These are phyloP conservation scores for Ooceraea biroi DNA, from an alignment of 1,140 invertebrate species.

Conservation along the genomic window DNA sequence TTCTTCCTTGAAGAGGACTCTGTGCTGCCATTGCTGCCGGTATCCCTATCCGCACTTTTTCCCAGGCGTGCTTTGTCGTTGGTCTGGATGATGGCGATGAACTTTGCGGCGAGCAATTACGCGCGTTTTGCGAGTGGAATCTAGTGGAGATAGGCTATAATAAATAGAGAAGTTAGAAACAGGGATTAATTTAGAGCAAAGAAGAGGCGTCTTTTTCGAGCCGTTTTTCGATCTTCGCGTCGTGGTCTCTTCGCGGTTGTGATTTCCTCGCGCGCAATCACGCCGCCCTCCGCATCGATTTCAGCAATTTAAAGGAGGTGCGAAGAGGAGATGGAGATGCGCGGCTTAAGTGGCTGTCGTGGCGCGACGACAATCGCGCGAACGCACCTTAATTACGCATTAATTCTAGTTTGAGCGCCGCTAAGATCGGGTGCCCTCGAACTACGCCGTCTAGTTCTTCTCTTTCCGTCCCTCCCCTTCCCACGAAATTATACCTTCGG, in stretches of 20 bases:
- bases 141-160: not conserved
- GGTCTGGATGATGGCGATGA: conserved; percentile 55
- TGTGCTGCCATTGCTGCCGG: not conserved
- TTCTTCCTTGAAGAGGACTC: not conserved
- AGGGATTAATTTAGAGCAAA: conserved; percentile 11
- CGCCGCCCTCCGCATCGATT: conserved; percentile 59
- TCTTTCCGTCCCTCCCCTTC: conserved; percentile 60
- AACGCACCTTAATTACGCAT: conserved; percentile 78
- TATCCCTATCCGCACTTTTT: conserved; percentile 33
- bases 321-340: conserved; percentile 26
- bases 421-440: conserved; percentile 70
- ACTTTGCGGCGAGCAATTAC: conserved; percentile 54
- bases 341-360: conserved; percentile 67
- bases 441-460: conserved; percentile 35
- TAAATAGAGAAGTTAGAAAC: conserved; percentile 32
- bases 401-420: conserved; percentile 77
- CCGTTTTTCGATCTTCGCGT: not conserved
- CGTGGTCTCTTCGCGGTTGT: not conserved
- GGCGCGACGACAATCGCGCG: conserved; percentile 72
- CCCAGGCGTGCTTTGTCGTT: conserved; percentile 33
- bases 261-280: conserved; percentile 57
- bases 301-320: conserved; percentile 57
- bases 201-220: not conserved
- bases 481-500: conserved; percentile 77
- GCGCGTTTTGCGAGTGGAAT: conserved; percentile 31